These are phyloP conservation scores for Columba guinea DNA, from an alignment of 2,797 vertebrate genomes.

Conservation along the genomic window DNA sequence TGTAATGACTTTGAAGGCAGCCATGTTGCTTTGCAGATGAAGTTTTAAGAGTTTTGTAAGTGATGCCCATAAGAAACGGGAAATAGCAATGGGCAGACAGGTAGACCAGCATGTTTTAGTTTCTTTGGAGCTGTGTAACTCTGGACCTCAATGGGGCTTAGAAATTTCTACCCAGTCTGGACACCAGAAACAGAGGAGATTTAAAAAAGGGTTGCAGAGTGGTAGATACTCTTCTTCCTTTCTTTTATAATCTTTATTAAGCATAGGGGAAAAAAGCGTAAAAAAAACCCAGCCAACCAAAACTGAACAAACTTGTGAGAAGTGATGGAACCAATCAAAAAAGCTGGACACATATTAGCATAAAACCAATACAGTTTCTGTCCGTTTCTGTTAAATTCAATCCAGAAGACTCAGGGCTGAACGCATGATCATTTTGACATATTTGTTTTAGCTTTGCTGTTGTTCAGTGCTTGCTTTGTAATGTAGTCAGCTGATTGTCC, in stretches of 20 bases:
- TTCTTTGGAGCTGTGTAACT: not conserved
- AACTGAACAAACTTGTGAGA: not conserved
- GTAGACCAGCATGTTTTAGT: not conserved
- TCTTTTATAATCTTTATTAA: not conserved
- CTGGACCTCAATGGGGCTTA: not conserved
- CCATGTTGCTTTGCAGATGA: not conserved
- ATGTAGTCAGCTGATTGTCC: not conserved
- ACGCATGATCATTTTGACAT: not conserved
- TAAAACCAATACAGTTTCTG: not conserved
- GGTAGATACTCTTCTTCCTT: not conserved
- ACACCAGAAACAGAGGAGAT: not conserved
- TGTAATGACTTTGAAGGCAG: not conserved
- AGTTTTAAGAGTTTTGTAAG: not conserved
- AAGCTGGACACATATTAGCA: not conserved
- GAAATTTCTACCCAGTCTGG: not conserved
- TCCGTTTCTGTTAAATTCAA: not conserved
- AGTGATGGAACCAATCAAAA: not conserved
- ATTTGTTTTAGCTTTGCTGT: not conserved
- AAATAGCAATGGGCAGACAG: not conserved
- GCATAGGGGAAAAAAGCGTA: not conserved
- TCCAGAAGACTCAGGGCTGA: not conserved
- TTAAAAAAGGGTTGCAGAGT: not conserved
- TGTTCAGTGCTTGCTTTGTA: not conserved
- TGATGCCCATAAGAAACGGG: not conserved
- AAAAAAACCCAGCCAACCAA: not conserved